phyloP scores from a whole-genome alignment of 2,888 invertebrate genomes.

The Archaeoteleia sp. region DNA sequence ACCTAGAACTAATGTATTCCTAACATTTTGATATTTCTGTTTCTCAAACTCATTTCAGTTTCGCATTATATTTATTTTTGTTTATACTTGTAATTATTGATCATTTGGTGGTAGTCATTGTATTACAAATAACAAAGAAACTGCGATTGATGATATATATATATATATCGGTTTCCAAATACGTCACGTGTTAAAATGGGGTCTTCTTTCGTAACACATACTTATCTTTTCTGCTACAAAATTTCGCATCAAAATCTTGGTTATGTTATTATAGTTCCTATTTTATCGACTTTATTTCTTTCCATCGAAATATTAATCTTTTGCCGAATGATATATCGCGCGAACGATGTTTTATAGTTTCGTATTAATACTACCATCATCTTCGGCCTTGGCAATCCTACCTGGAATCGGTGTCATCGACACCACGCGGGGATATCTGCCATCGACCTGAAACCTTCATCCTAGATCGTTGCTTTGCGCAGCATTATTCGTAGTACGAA shows the following conservation, averaged over 20 bases:
- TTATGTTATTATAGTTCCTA: slow-evolving; percentile 36
- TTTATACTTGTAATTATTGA: too few relatives aligned
- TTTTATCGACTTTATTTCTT: slow-evolving; percentile 49
- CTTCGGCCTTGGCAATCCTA: slow-evolving; percentile 52
- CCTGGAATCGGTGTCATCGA: slow-evolving; percentile 56
- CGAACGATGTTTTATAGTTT: slow-evolving; percentile 54
- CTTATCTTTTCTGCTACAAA: slow-evolving; percentile 37
- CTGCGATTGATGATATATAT: too few relatives aligned
- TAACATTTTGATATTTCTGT: too few relatives aligned
- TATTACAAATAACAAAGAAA: too few relatives aligned
- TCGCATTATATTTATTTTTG: too few relatives aligned
- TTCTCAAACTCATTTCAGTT: too few relatives aligned
- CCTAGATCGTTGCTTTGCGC: slow-evolving; percentile 46
- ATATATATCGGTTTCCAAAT: too few relatives aligned
- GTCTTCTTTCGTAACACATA: slow-evolving; percentile 31
- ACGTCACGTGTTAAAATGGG: too few relatives aligned
- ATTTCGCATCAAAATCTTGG: slow-evolving; percentile 15
- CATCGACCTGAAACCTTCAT: slow-evolving; percentile 52
- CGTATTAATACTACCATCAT: slow-evolving; percentile 53
- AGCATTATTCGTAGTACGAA: slow-evolving; percentile 44
- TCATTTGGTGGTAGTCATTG: too few relatives aligned
- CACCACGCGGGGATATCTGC: slow-evolving; percentile 50
- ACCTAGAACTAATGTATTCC: too few relatives aligned
- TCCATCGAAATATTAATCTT: slow-evolving; percentile 54
- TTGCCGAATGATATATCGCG: slow-evolving; percentile 48